Evolutionary conservation across 1,140 invertebrate species (phyloP), one percentile per base, ranked within the genome.

Genomic region (Drosophila pachea): DNA sequence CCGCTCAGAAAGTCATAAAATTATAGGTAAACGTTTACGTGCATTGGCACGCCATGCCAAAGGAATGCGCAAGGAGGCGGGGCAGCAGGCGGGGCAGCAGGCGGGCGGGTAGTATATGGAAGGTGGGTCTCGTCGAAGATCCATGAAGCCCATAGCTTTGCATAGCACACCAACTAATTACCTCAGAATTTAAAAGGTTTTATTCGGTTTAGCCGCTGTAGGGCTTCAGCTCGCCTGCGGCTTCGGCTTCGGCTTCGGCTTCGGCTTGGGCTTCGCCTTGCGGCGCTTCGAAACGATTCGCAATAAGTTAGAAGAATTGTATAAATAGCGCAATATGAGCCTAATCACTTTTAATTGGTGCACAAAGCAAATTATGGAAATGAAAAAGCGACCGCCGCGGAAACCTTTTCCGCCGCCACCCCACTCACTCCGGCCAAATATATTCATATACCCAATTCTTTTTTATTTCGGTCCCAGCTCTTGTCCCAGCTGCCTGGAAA

Each of bases 21-120:
- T 84, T 84, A 84, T 86, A 84, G 81, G 81, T 81, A 86, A 84
- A 81, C 81, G 81, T 78, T 86, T 84, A 84, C 81, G 81, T 84
- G 81, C 77, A 81, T 79, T 63, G 74, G 66, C 73, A 72, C 56
- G 52, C 69, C 47, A 72, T 58, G 22, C 12, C 47, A 63, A 14
- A 40, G 36, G 31, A 22, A 22, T 22, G 7, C 29, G 35, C n/a
- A n/a, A n/a, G n/a, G n/a, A n/a, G 40, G 7, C 2, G 9, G 22
- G 11, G 7, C n/a, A 14, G 16, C 7, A 32, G 4, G 40, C 3
- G 32, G 32, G 16, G 5, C n/a, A n/a, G n/a, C n/a, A 9, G 8
- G 12, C 7, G 12, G 38, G 9, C 0, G 38, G 14, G 35, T 7
- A 47, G 43, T 16, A 22, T 2, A n/a, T 7, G n/a, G 16, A 48